These are phyloP conservation scores for Xylota segnis DNA, from an alignment of 2,888 invertebrate species.

Conservation along the genomic window DNA sequence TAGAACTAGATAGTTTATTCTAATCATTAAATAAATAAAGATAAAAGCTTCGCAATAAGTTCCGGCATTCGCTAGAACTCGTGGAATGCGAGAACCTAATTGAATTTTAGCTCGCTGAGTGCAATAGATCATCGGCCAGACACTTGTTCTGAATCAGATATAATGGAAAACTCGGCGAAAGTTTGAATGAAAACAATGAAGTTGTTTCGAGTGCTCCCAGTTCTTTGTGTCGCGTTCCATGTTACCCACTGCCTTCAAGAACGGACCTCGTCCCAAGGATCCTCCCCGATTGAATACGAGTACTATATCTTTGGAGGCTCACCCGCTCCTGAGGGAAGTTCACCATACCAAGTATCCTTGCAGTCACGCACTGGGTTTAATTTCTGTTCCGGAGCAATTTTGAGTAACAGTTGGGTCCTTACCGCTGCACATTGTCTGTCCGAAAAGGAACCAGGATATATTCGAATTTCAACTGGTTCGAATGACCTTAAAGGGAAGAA, in stretches of 20 bases:
- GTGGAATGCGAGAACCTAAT: too few species aligned
- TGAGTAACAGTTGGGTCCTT: constrained; percentile 80
- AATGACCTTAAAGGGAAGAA: constrained; percentile 80
- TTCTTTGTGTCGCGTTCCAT: constrained; percentile 31
- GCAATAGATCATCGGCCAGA: too few species aligned
- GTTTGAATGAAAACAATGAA: constrained; percentile 49
- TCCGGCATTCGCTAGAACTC: too few species aligned
- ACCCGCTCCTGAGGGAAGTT: constrained; percentile 77
- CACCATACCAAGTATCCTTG: constrained; percentile 83
- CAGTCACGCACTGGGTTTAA: constrained; percentile 81
- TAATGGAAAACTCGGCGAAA: constrained; percentile 47
- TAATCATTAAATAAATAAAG: too few species aligned
- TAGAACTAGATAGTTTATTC: too few species aligned
- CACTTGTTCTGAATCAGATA: constrained; percentile 1
- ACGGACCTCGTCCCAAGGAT: background rate
- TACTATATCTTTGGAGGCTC: constrained; percentile 80
- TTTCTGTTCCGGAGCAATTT: constrained; percentile 82
- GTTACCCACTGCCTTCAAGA: constrained; percentile 40
- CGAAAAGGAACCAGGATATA: constrained; percentile 79
- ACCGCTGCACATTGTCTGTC: constrained; percentile 83
- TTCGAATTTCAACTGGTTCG: constrained; percentile 81
- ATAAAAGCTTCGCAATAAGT: too few species aligned
- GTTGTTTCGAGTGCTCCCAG: constrained; percentile 33
- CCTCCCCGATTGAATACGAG: constrained; percentile 12
- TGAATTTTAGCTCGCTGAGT: too few species aligned